Evolutionary conservation across 2,113 vertebrate species (phyloP), one percentile per base, ranked within the genome.

Genomic region (Sinocyclocheilus maitianheensis): DNA sequence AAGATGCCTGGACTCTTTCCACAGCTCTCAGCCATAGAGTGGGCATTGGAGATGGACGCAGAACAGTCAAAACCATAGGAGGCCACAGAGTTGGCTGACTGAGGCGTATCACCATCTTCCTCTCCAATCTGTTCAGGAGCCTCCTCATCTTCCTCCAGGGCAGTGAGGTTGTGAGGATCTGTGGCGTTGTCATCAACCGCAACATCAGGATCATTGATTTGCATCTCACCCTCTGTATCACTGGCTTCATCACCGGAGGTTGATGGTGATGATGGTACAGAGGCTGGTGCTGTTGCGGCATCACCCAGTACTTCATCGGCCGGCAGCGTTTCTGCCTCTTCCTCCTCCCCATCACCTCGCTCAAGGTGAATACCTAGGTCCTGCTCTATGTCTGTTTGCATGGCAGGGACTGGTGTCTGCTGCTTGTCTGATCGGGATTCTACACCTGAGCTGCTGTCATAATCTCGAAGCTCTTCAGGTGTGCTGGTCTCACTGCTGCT

Each of bases 401-500:
- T 88, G 24, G 89, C 86, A 0, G 93, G 95, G 4, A 94, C 91
- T 0, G 94, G 94, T 0, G 94, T 95, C 6, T 93, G 93, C 79
- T 92, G 94, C 77, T 95, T 96, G 80, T 96, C 96, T 0, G 96
- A 96, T 12, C 89, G 95, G 0, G 95, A 96, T 89, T 96, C 95
- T 3, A 96, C 95, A 3, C 95, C 96, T 0, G 96, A 96, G 87
- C 96, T 97, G 88, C 96, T 97, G 91, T 97, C 96, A 0, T 97
- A 97, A 78, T 96, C 96, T 0, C 93, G 94, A 18, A 97, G 94
- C 65, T 98, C 97, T 89, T 98, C 96, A 0, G 97, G 97, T 0
- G 97, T 97, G 92, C 96, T 97, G 0, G 96, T 97, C 89, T 96
- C 96, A 3, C 97, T 97, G 91, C 96, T 95, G 91, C 96, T 96